Conservation (phyloP, 2,797 vertebrate genomes). For the Mastacembelus armatus region DNA sequence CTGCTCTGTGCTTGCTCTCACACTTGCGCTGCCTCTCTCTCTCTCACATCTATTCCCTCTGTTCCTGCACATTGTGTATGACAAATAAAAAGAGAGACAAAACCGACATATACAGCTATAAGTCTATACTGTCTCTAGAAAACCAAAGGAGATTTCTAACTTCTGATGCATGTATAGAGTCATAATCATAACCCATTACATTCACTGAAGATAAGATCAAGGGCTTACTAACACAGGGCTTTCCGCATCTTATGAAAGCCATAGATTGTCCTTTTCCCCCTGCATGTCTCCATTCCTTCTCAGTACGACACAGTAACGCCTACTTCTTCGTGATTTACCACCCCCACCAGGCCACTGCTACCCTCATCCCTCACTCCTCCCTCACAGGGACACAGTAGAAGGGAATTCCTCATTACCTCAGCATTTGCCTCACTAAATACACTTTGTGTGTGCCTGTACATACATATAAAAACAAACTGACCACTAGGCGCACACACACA, state of each 20-base stretch:
- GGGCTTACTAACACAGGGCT: conserved; percentile 35
- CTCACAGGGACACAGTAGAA: conserved; percentile 72
- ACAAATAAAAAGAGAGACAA: conserved; percentile 53
- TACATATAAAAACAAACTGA: conserved; percentile 26
- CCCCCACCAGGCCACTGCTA: conserved; percentile 62
- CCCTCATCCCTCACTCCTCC: conserved; percentile 59
- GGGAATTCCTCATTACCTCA: conserved; percentile 88
- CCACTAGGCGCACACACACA: neutral
- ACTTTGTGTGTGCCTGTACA: conserved; percentile 20
- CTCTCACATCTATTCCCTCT: conserved; percentile 44
- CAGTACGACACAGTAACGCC: conserved; percentile 65
- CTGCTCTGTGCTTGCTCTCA: conserved; percentile 76
- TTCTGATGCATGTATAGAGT: conserved; percentile 10
- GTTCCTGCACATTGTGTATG: conserved; percentile 59
- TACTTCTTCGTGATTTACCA: conserved; percentile 74
- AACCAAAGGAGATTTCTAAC: conserved; percentile 10
- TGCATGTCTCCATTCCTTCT: conserved; percentile 29
- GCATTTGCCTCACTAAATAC: conserved; percentile 70
- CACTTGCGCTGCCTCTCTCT: conserved; percentile 54
- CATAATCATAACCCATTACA: neutral
- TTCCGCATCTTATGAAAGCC: conserved; percentile 62
- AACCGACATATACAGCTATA: conserved; percentile 22
- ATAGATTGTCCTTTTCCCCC: conserved; percentile 45
- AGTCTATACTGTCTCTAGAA: conserved; percentile 35
- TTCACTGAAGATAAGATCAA: conserved; percentile 30